phyloP scores from a whole-genome alignment of 1,140 invertebrate species.

The Gonatopus flavifemur region DNA sequence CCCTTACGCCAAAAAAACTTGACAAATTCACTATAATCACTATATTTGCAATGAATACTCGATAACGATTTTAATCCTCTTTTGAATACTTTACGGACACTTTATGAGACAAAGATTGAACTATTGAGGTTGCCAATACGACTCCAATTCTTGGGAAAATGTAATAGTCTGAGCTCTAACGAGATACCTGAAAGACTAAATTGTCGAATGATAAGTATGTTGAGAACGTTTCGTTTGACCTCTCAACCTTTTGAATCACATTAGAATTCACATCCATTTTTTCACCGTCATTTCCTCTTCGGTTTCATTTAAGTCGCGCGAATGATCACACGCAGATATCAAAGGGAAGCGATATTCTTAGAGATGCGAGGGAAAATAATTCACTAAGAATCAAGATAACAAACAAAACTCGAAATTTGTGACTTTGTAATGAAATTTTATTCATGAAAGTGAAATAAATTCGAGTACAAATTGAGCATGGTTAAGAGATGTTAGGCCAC shows the following conservation, averaged over 20 bases:
- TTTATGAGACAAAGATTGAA: background rate
- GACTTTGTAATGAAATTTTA: too few species aligned
- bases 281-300: slow-evolving; percentile 50
- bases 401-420: too few species aligned
- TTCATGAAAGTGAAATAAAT: too few species aligned
- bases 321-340: too few species aligned
- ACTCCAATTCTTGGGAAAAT: background rate
- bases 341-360: too few species aligned
- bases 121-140: background rate
- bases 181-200: background rate
- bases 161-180: background rate
- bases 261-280: slow-evolving; percentile 30
- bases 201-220: background rate
- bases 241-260: slow-evolving; percentile 36
- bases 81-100: background rate
- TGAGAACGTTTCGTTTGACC: slow-evolving; percentile 32
- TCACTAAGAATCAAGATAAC: too few species aligned
- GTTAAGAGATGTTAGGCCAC: too few species aligned
- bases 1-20: background rate
- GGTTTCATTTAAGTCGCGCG: too few species aligned
- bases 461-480: too few species aligned
- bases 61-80: background rate
- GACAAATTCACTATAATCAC: background rate
- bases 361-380: too few species aligned
- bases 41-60: background rate